Base-by-base conservation (phyloP, 2,113 vertebrate genomes). In the Microtus richardsoni region DNA sequence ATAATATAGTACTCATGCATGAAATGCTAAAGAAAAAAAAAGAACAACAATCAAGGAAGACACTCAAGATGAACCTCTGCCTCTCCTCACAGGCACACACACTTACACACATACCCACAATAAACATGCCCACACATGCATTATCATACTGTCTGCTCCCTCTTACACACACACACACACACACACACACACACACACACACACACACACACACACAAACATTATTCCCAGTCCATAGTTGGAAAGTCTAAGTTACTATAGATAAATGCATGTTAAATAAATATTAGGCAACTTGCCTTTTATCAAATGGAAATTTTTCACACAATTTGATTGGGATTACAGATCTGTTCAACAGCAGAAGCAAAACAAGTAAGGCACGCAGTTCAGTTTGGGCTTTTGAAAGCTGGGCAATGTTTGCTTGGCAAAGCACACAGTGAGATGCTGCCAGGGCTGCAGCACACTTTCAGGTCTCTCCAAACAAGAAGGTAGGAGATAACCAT, bases 381-480 rank as follows among this genome's bases (percentile, higher is more conserved):
- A 49, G 58, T 49, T 84, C 83, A 93, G 78, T 80, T 47, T 30
- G 39, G 49, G 28, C 26, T 85, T 96, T 95, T 62, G 87, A 75
- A 77, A 85, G 73, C 39, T 77, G 21, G 52, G 19, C 26, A 73
- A 44, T 8, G 36, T 52, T 92, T 78, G n/a, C 75, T 94, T 66
- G 70, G 33, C 19, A 73, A 85, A 30, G 70, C 66, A 5, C 33
- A 62, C 44, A 30, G 89, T 44, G n/a, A 83, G 52, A 83, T 8
- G 10, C 49, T 70, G 49, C 70, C 77, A 71, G 80, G 26, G 89
- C 19, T 85, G 58, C 74, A 75, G 58, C 30, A 11, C 24, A 11
- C 24, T 64, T 64, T 64, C 62, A 64, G 62, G 26, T 28, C 26
- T 64, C 62, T 64, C 62, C 26, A 64, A 64, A 78, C 47, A 92